phyloP scores from a whole-genome alignment of 2,888 invertebrate genomes.

The Tortrix viridana region DNA sequence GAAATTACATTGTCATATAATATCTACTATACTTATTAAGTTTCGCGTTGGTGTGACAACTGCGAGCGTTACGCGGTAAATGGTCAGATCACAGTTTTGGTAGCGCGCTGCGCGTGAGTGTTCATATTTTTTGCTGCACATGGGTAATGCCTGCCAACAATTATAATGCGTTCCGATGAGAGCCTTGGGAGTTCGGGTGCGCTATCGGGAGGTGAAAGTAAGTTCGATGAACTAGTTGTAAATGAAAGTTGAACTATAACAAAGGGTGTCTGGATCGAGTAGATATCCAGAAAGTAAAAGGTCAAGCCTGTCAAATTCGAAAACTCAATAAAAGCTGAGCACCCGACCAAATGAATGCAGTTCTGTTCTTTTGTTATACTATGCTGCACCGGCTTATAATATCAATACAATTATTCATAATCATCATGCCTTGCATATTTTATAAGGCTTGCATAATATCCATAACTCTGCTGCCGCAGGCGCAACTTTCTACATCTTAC shows the following conservation, averaged over 20 bases:
- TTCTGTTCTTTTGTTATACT: slow-evolving; percentile 5
- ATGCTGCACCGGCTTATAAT: background rate
- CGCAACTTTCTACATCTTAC: slow-evolving; percentile 41
- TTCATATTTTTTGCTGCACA: slow-evolving; percentile 56
- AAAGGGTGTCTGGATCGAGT: slow-evolving; percentile 62
- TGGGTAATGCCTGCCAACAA: slow-evolving; percentile 69
- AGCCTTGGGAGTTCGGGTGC: slow-evolving; percentile 67
- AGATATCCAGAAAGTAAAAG: slow-evolving; percentile 68
- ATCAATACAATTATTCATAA: slow-evolving; percentile 25
- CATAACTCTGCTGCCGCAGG: slow-evolving; percentile 33
- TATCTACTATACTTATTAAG: too few species aligned
- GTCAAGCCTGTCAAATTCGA: slow-evolving; percentile 39
- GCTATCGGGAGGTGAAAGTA: slow-evolving; percentile 72
- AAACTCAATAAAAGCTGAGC: background rate
- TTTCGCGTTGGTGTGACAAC: too few species aligned
- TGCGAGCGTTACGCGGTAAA: too few species aligned
- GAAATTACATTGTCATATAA: too few species aligned
- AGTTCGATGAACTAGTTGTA: slow-evolving; percentile 79
- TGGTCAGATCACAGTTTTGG: background rate
- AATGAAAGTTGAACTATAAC: slow-evolving; percentile 67
- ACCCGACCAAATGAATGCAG: too few species aligned
- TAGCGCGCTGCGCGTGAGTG: slow-evolving; percentile 20
- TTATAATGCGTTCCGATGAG: slow-evolving; percentile 78
- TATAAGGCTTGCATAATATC: slow-evolving; percentile 34
- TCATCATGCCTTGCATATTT: slow-evolving; percentile 28